phyloP scores from a whole-genome alignment of 2,888 invertebrate species.

The Synergus laeviventris region DNA sequence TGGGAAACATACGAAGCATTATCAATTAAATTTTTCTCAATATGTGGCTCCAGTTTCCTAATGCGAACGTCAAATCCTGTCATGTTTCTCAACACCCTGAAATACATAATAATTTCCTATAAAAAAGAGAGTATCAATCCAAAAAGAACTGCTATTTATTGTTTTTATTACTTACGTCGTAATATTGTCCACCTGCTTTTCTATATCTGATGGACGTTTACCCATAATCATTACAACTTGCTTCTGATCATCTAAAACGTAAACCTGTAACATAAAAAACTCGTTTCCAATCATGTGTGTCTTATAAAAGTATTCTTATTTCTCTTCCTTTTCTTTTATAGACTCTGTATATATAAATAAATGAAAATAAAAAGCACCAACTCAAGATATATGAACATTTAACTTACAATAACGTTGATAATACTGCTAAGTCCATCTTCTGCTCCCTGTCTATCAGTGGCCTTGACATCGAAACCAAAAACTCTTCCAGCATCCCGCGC shows the following conservation, averaged over 20 bases:
- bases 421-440: constrained; percentile 90
- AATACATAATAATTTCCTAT: constrained; percentile 52
- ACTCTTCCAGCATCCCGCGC: constrained; percentile 85
- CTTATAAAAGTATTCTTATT: neutral
- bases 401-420: constrained; percentile 89
- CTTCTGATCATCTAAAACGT: constrained; percentile 88
- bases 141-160: neutral
- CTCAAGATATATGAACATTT: neutral
- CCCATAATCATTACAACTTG: constrained; percentile 88
- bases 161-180: constrained; percentile 78
- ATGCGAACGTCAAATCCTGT: constrained; percentile 89
- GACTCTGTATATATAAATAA: neutral
- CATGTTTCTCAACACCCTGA: constrained; percentile 82
- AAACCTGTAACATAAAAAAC: constrained; percentile 79
- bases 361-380: neutral
- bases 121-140: neutral
- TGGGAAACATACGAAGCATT: constrained; percentile 80
- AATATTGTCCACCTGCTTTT: constrained; percentile 83
- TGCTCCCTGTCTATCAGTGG: constrained; percentile 88
- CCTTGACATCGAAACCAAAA: constrained; percentile 92
- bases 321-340: too few species aligned
- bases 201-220: constrained; percentile 86
- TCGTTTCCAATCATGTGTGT: neutral
- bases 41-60: constrained; percentile 86
- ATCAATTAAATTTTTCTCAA: constrained; percentile 81